phyloP scores from a whole-genome alignment of 1,140 invertebrate genomes.

The Lysiphlebus fabarum region DNA sequence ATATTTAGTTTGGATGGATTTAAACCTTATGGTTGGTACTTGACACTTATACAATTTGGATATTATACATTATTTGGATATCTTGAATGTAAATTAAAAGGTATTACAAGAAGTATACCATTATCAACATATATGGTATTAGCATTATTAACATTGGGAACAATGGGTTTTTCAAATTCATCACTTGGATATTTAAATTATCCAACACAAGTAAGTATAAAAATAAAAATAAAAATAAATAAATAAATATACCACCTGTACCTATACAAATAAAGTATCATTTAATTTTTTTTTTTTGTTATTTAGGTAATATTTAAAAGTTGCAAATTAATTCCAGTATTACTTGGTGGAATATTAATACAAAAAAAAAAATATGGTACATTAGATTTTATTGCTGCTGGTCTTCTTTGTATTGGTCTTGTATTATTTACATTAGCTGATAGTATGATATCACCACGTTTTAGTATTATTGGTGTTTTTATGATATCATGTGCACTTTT shows the following conservation, averaged over 20 bases:
- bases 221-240: conserved; percentile 3
- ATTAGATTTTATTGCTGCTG: conserved; percentile 80
- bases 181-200: conserved; percentile 95
- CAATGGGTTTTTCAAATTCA: conserved; percentile 94
- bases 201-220: conserved; percentile 66
- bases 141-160: conserved; percentile 84
- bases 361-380: conserved; percentile 83
- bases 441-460: conserved; percentile 83
- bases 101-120: conserved; percentile 72
- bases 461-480: conserved; percentile 76
- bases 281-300: no score
- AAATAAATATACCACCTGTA: not conserved
- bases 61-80: conserved; percentile 81
- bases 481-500: conserved; percentile 85
- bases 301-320: conserved; percentile 95
- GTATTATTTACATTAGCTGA: conserved; percentile 92
- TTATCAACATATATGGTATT: conserved; percentile 75
- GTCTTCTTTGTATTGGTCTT: conserved; percentile 86
- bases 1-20: conserved; percentile 89
- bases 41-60: conserved; percentile 88
- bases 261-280: no score
- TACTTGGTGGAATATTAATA: conserved; percentile 88
- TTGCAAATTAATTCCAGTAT: conserved; percentile 93
- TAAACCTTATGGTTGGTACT: conserved; percentile 85
- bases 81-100: conserved; percentile 68